Base-by-base conservation (phyloP, 2,113 vertebrate genomes). In the Ceratotherium simum region DNA sequence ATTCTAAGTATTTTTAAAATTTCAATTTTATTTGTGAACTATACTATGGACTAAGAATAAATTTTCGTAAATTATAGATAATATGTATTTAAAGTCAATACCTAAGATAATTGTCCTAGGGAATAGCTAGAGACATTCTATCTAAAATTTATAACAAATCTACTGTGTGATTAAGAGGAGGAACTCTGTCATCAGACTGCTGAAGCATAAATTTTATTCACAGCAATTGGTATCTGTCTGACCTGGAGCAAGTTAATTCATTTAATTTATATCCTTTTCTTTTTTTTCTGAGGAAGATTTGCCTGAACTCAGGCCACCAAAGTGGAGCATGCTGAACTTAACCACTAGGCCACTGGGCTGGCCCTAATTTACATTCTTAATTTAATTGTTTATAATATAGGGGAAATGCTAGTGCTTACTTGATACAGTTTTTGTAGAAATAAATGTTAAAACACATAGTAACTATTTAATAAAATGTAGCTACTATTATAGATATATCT, bases 81-180 rank as follows among this genome's bases (percentile, higher is more conserved):
- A 51, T 39, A 62, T 23, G 7, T 70, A 79, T 85, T 90, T 83
- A 72, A 94, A 93, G 42, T 36, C 21, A 78, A 65, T 54, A 54
- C 0, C 72, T 11, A 65, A 91, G 29, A 56, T 62, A 69, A n/a
- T 51, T 51, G 75, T 2, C 12, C 23, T 46, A 1, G 56, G 18
- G 48, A 81, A 56, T 42, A 81, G 6, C 36, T 67, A 18, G n/a
- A 75, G 8, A 39, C 16, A 84, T 36, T 72, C 10, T 79, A 25
- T 36, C 4, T 84, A 90, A 95, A 90, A 85, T 73, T 73, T 90
- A 90, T 72, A 85, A 51, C 33, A 86, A 42, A 42, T 42, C 42
- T 42, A 42, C 5, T 79, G 1, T 78, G 27, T 36, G 6, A 33
- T 72, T 89, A 62, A 87, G 42, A 60, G 58, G n/a, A 88, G 56